phyloP scores from a whole-genome alignment of 1,140 invertebrate genomes.

The Plutomurus gul region DNA sequence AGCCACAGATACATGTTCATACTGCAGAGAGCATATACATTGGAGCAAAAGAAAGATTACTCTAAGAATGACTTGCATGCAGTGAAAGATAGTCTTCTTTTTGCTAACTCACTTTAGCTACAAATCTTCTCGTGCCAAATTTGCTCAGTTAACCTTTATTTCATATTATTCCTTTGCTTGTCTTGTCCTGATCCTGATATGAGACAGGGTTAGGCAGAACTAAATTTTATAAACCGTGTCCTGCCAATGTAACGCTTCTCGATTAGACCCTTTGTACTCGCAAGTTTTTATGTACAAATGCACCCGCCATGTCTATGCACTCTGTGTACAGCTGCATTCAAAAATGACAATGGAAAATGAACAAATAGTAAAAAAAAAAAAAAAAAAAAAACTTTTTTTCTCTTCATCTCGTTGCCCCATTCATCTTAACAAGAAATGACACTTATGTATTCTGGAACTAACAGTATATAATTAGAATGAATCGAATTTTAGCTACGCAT shows the following conservation, averaged over 20 bases:
- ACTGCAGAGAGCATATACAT: too few species aligned
- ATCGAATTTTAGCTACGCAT: too few species aligned
- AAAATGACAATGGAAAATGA: neutral
- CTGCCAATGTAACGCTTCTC: neutral
- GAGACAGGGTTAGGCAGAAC: conserved; percentile 1
- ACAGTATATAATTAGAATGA: neutral
- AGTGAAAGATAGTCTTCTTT: too few species aligned
- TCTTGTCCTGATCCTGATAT: neutral
- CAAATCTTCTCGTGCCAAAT: conserved; percentile 21
- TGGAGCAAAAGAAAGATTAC: too few species aligned
- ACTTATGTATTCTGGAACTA: neutral
- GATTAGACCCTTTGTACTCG: neutral
- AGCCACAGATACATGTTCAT: too few species aligned
- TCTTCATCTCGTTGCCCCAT: conserved; percentile 3
- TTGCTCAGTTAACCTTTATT: neutral
- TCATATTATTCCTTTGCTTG: neutral
- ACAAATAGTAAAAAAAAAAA: neutral
- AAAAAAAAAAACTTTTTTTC: neutral
- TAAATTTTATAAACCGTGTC: neutral
- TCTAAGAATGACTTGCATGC: too few species aligned
- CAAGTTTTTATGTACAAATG: neutral
- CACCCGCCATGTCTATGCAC: too few species aligned
- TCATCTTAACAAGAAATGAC: neutral
- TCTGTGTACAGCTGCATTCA: too few species aligned
- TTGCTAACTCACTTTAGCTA: too few species aligned